Conservation (phyloP, 2,113 vertebrate genomes). For the Globicephala melas region DNA sequence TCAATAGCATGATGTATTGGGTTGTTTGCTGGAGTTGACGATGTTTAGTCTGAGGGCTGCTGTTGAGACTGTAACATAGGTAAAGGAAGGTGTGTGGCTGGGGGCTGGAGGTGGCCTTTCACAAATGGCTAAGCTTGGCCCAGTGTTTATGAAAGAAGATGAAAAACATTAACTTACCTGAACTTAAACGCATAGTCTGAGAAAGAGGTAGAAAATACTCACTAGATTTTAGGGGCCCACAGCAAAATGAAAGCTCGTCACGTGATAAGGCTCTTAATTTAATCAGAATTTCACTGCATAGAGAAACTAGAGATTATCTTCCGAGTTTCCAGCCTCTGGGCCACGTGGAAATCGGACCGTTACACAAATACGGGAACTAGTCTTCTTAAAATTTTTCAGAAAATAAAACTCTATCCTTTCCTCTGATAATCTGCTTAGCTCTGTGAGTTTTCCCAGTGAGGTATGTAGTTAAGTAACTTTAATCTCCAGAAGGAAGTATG, state of each 20-base stretch:
- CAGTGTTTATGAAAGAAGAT: not conserved
- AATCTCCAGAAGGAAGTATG: not conserved
- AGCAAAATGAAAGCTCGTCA: not conserved
- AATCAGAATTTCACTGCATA: not conserved
- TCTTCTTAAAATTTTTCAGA: not conserved
- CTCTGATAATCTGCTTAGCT: slow-evolving; percentile 3
- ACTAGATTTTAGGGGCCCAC: not conserved
- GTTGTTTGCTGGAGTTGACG: not conserved
- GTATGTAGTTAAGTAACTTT: not conserved
- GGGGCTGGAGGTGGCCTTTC: not conserved
- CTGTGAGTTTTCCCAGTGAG: not conserved
- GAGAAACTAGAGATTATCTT: not conserved
- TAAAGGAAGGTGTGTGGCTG: not conserved
- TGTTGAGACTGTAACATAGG: rapidly evolving
- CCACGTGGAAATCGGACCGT: not conserved
- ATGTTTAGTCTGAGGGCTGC: not conserved
- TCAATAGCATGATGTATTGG: not conserved
- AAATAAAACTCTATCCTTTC: not conserved
- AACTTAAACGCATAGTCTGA: not conserved
- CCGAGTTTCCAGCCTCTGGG: not conserved
- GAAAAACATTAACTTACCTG: not conserved
- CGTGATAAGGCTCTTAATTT: not conserved
- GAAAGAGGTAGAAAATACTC: not conserved
- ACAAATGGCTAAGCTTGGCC: not conserved
- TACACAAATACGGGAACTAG: not conserved